Conservation (phyloP, 2,888 invertebrate species). For the Sialis lutaria region DNA sequence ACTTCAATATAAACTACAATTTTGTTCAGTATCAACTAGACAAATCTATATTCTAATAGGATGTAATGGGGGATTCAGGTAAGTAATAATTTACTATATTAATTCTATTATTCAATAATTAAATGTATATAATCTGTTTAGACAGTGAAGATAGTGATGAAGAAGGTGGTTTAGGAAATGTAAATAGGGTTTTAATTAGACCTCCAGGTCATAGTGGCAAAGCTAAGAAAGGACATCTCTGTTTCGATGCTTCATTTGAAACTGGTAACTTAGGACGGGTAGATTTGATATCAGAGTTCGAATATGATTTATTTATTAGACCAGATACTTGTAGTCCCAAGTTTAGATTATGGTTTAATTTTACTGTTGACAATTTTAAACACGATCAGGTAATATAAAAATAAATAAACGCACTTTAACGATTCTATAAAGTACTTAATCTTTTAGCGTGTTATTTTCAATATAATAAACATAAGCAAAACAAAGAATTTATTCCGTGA, state of each 20-base stretch:
- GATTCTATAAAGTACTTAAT: conserved; percentile 5
- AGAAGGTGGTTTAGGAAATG: conserved; percentile 86
- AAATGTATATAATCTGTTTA: conserved; percentile 18
- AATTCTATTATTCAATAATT: too few relatives aligned
- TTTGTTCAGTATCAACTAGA: too few relatives aligned
- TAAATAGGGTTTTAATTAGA: conserved; percentile 71
- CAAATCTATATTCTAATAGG: too few relatives aligned
- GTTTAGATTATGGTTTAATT: conserved; percentile 93
- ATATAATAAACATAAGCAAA: conserved; percentile 93
- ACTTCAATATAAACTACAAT: too few relatives aligned
- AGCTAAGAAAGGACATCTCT: conserved; percentile 88
- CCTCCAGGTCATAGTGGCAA: conserved; percentile 88
- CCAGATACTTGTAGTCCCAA: conserved; percentile 94
- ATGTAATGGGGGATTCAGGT: too few relatives aligned
- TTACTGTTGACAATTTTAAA: conserved; percentile 90
- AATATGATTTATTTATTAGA: conserved; percentile 89
- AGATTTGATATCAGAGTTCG: conserved; percentile 81
- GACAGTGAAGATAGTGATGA: conserved; percentile 86
- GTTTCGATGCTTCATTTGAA: conserved; percentile 95
- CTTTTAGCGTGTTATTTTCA: conserved; percentile 82
- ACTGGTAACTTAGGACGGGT: conserved; percentile 94
- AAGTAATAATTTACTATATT: too few relatives aligned
- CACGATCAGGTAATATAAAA: conserved; percentile 62
- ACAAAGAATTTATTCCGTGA: conserved; percentile 72
- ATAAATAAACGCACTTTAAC: not conserved